Base-by-base conservation (phyloP, 2,797 vertebrate species). In the Micromesistius poutassou region DNA sequence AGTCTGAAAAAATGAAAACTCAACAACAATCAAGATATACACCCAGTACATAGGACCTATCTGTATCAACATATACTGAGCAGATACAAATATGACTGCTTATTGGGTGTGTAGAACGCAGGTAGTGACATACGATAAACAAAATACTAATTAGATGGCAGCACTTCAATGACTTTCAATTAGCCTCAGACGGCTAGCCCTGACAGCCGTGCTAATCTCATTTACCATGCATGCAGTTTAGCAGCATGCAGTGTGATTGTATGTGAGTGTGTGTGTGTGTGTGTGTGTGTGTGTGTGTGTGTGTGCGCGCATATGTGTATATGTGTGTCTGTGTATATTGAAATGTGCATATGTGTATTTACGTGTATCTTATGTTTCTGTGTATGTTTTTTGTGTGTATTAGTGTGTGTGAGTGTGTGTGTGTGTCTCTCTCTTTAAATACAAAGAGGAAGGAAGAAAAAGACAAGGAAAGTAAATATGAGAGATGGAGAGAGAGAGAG, bases 141-240 rank as follows among this genome's bases (percentile, higher is more conserved):
- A 86, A 83, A 79, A 73, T 83, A 75, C 66, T 71, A 76, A 72
- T 78, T 2, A 78, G 74, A 74, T 9, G n/a, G 55, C 10, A 81
- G 82, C 81, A 78, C 80, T 77, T 81, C 40, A 28, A 77, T 78
- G 80, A 73, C 40, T 83, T 87, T 89, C 83, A 88, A 84, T 90
- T 85, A 82, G 80, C 79, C 73, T 36, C 28, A 1, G 81, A 71
- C n/a, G 66, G 72, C 74, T 73, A 73, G 46, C 30, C 76, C 76
- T 81, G 85, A 89, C 83, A 80, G 73, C 40, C 76, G 5, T 82
- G 74, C 78, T 85, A 83, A 89, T 87, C 81, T 66, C 50, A 82
- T 85, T 79, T 83, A 13, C 31, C n/a, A 72, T 68, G 74, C 74
- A 78, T 25, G 10, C 71, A 19, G 46, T 50, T 76, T n/a, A 68